phyloP scores from a whole-genome alignment of 2,888 invertebrate genomes.

The Mythimna vitellina region DNA sequence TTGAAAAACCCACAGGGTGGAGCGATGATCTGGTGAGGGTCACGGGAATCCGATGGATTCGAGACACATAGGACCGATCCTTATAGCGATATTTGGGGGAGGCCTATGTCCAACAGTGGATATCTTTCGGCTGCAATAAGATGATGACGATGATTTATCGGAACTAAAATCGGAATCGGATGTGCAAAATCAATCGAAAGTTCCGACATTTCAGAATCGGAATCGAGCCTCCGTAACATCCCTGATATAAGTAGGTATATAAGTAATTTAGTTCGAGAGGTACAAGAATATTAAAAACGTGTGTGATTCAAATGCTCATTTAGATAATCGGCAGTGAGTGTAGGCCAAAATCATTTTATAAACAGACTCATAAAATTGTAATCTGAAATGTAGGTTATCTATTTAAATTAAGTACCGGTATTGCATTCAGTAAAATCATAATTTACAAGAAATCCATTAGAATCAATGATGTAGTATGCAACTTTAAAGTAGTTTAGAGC shows the following conservation, averaged over 20 bases:
- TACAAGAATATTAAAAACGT: neutral
- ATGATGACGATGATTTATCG: no score
- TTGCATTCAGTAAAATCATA: constrained; percentile 16
- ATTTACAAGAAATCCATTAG: constrained; percentile 18
- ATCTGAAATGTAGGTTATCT: neutral
- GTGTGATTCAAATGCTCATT: neutral
- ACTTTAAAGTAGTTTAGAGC: constrained; percentile 4
- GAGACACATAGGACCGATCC: no score
- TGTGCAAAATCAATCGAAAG: no score
- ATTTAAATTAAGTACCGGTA: constrained; percentile 6
- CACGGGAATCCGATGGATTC: no score
- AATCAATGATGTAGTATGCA: constrained; percentile 10
- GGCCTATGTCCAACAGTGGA: no score
- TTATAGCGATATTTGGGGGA: no score
- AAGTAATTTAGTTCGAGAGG: neutral
- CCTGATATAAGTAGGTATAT: neutral
- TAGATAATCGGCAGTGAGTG: neutral
- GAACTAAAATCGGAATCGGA: no score
- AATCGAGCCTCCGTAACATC: no score
- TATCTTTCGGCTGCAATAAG: no score
- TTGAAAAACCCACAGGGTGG: no score
- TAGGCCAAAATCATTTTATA: neutral
- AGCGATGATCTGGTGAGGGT: no score
- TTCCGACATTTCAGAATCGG: no score
- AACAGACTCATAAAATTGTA: neutral